Base-by-base conservation (phyloP, 2,113 vertebrate species). In the Odontophorus gujanensis region DNA sequence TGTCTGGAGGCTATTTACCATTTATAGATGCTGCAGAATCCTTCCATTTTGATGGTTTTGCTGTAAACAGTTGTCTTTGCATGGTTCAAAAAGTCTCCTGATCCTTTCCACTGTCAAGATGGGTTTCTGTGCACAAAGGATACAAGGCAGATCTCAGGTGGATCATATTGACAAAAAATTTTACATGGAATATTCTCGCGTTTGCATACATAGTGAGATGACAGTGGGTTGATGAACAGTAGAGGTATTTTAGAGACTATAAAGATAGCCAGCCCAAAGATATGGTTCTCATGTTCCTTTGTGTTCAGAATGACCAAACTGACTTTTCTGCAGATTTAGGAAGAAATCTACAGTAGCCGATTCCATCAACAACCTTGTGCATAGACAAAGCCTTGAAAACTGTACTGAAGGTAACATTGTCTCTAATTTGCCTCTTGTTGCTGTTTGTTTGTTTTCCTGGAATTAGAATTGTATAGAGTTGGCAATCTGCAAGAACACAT, bases 321-420 rank as follows among this genome's bases (percentile, higher is more conserved):
- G 47, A 57, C 36, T 89, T 50, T 36, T 95, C 86, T 92, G 32
- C 95, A 99, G 99, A 90, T 98, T 99, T 88, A 98, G 99, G 94
- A 99, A 98, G 96, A 99, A 99, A 96, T 99, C 98, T 12, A 97
- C 97, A 2, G 95, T 98, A 45, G 96, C 98, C 16, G 97, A 98
- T 79, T 98, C 98, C 40, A 99, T 99, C 96, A 98, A 98, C 96
- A 98, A 61, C 89, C 97, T 98, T 68, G 96, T 98, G 43, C 97
- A 98, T 58, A 98, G 98, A 82, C 97, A 92, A 95, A 97, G 96
- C 40, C 87, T 98, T 51, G 97, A 98, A 69, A 97, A 98, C 47
- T 99, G 98, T 88, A 99, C 99, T 25, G 99, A 99, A 99, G 99
- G 99, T 99, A 96, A 81, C 1, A 0, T 55, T 73, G 9, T 53